These are phyloP conservation scores for Mamestra configurata DNA, from an alignment of 1,140 invertebrate genomes.

Conservation along the genomic window DNA sequence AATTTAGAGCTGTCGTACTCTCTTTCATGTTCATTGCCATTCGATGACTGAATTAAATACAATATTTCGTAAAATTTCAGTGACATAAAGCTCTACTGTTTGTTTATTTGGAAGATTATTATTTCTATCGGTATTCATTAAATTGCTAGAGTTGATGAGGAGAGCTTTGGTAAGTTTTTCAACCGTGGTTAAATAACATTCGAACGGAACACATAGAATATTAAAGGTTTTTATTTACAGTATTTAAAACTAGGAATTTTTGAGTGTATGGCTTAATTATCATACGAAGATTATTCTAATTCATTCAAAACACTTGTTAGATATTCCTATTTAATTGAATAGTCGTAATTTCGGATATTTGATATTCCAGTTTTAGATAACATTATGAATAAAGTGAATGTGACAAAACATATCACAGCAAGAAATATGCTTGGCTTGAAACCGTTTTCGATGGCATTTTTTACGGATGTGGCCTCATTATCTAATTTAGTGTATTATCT, in stretches of 20 bases:
- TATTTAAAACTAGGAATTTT: too few species aligned
- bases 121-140: not conserved
- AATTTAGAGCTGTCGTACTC: not conserved
- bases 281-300: too few species aligned
- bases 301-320: not conserved
- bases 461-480: too few species aligned
- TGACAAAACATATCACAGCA: not conserved
- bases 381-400: not conserved
- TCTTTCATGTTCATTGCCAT: conserved; percentile 11
- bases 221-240: too few species aligned
- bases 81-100: not conserved
- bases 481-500: too few species aligned
- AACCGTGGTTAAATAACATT: too few species aligned
- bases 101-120: not conserved
- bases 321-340: not conserved
- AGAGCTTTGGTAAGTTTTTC: too few species aligned
- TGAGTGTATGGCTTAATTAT: too few species aligned
- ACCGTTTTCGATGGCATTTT: too few species aligned
- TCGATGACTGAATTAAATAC: not conserved
- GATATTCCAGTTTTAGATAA: not conserved
- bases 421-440: too few species aligned
- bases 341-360: not conserved
- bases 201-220: too few species aligned
- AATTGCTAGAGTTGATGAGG: not conserved
- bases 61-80: not conserved